phyloP scores from a whole-genome alignment of 23 tunicate species.

The Halocynthia roretzi region DNA sequence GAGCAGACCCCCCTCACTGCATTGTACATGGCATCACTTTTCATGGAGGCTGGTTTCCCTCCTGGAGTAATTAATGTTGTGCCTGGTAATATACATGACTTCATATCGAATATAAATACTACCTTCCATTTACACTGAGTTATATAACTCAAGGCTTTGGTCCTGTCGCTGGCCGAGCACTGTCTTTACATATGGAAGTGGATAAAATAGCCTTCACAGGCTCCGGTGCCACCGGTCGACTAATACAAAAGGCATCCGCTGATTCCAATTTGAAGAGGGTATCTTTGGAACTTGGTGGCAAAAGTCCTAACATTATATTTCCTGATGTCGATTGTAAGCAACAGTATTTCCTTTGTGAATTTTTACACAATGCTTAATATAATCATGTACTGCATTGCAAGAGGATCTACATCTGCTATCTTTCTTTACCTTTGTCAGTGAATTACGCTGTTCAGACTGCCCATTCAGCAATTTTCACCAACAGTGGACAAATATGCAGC shows the following conservation, averaged over 20 bases:
- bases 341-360: neutral
- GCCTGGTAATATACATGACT: slow-evolving; percentile 23
- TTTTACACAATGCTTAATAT: neutral
- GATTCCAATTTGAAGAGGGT: slow-evolving; percentile 48
- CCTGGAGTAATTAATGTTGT: slow-evolving; percentile 54
- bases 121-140: neutral
- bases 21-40: slow-evolving; percentile 39
- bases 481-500: slow-evolving; percentile 51
- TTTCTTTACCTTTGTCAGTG: slow-evolving; percentile 9
- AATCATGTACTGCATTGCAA: neutral
- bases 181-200: slow-evolving; percentile 47
- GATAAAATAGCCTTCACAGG: slow-evolving; percentile 63
- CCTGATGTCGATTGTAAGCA: slow-evolving; percentile 39
- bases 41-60: slow-evolving; percentile 64
- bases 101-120: neutral
- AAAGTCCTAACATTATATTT: slow-evolving; percentile 46
- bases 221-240: slow-evolving; percentile 36
- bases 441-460: slow-evolving; percentile 51
- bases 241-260: slow-evolving; percentile 37
- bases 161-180: slow-evolving; percentile 23
- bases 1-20: slow-evolving; percentile 51
- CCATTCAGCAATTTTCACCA: slow-evolving; percentile 24
- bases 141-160: slow-evolving; percentile 34
- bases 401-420: neutral
- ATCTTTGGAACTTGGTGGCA: slow-evolving; percentile 46